Evolutionary conservation across 2,797 vertebrate genomes (phyloP).

Genomic region (Nothura maculosa): DNA sequence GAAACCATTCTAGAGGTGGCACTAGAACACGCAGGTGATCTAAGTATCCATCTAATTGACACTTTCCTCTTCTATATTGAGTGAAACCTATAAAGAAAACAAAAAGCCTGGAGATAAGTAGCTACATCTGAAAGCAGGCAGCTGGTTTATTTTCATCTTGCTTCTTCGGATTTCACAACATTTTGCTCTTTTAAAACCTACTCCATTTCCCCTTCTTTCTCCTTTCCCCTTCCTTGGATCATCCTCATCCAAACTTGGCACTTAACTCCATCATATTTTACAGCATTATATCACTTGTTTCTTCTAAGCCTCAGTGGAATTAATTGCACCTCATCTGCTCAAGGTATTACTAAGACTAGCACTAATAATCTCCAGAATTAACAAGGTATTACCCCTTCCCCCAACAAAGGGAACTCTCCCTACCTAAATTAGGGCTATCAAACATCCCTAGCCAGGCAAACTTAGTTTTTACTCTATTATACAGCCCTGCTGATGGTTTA

Average conservation of each 20-base stretch:
- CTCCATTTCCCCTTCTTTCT: background rate
- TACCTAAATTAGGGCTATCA: background rate
- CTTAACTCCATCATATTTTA: background rate
- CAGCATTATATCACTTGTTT: background rate
- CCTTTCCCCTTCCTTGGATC: too few species aligned
- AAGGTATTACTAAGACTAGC: fast-evolving
- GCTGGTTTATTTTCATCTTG: background rate
- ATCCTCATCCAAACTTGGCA: background rate
- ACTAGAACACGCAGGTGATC: background rate
- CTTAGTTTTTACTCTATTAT: background rate
- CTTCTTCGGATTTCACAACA: background rate
- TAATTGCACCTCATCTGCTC: background rate
- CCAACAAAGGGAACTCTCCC: background rate
- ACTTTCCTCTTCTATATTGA: background rate
- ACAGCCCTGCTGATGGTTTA: background rate
- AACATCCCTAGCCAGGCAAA: background rate
- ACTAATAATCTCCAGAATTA: background rate
- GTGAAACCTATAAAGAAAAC: background rate
- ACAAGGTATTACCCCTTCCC: background rate
- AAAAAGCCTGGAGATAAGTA: background rate
- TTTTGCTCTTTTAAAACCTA: background rate
- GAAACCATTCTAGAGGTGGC: background rate
- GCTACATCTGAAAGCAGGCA: background rate
- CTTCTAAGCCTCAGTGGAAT: background rate
- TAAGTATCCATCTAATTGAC: background rate